Percentiles rank a stretch among this genome's conserved stretches.
phyloP scores from a whole-genome alignment of 1,140 invertebrate genomes.

The Cheumatopsyche charites region DNA sequence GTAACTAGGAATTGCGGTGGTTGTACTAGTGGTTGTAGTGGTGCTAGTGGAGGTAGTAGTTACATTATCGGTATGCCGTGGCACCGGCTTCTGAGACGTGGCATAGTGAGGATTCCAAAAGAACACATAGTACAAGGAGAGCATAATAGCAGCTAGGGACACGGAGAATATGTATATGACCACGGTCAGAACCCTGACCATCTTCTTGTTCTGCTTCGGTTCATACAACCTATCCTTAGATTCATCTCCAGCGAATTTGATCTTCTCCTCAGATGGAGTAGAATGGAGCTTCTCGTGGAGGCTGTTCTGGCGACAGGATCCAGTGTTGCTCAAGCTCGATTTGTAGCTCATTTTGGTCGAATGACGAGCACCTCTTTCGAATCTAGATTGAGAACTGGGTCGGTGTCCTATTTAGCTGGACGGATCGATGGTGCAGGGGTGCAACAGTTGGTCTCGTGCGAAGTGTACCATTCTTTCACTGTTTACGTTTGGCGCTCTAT shows the following conservation, averaged over 20 bases:
- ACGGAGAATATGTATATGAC: constrained; percentile 95
- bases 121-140: constrained; percentile 95
- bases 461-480: not conserved
- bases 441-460: constrained; percentile 13
- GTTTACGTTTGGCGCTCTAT: not conserved
- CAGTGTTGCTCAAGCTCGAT: constrained; percentile 56
- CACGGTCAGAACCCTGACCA: constrained; percentile 91
- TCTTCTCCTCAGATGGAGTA: constrained; percentile 64
- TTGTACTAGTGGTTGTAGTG: no score
- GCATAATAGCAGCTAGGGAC: constrained; percentile 91
- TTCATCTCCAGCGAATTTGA: constrained; percentile 75
- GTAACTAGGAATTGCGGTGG: constrained; percentile 61
- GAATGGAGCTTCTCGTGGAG: constrained; percentile 48
- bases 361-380: constrained; percentile 45
- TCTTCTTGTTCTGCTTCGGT: constrained; percentile 83
- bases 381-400: not conserved
- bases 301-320: constrained; percentile 50
- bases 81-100: constrained; percentile 33
- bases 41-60: constrained; percentile 45
- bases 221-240: constrained; percentile 83
- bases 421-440: constrained; percentile 26
- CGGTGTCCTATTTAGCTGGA: constrained; percentile 35
- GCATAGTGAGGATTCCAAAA: constrained; percentile 78
- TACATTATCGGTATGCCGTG: constrained; percentile 38
- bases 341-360: constrained; percentile 55